phyloP scores from a whole-genome alignment of 2,113 vertebrate genomes.

The Drymodes brunneopygia region DNA sequence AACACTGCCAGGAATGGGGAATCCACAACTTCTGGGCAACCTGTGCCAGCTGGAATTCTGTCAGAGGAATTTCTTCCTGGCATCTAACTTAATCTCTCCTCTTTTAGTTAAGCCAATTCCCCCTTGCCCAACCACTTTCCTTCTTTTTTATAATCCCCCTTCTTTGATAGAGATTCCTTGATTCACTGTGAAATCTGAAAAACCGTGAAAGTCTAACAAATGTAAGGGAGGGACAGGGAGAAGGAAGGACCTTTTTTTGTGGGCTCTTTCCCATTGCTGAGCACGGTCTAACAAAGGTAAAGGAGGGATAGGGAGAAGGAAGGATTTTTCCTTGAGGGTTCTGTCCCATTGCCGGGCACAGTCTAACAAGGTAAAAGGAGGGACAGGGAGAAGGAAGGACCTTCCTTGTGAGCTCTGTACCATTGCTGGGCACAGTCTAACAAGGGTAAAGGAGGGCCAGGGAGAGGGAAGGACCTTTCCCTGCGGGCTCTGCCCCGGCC shows the following conservation, averaged over 20 bases:
- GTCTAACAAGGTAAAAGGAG: not conserved
- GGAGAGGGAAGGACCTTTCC: too few relatives aligned
- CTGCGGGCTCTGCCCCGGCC: not conserved
- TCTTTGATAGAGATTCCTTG: not conserved
- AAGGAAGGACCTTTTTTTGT: not conserved
- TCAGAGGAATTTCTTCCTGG: not conserved
- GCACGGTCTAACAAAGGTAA: too few relatives aligned
- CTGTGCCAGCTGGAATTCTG: not conserved
- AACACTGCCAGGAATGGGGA: not conserved
- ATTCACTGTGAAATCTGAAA: not conserved
- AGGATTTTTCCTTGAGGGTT: rapidly evolving
- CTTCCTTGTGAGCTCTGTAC: not conserved
- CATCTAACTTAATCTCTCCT: not conserved
- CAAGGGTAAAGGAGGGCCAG: not conserved
- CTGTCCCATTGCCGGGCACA: not conserved
- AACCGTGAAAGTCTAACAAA: not conserved
- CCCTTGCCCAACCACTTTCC: not conserved
- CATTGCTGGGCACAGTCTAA: too few relatives aligned
- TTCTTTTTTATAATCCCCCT: not conserved
- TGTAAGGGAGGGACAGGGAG: not conserved
- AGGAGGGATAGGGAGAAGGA: too few relatives aligned
- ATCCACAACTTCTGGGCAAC: not conserved
- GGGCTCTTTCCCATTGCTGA: not conserved
- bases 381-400: not conserved
- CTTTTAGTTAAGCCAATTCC: not conserved